Evolutionary conservation across 2,888 invertebrate species (phyloP).

Genomic region (Epiblema foenella): DNA sequence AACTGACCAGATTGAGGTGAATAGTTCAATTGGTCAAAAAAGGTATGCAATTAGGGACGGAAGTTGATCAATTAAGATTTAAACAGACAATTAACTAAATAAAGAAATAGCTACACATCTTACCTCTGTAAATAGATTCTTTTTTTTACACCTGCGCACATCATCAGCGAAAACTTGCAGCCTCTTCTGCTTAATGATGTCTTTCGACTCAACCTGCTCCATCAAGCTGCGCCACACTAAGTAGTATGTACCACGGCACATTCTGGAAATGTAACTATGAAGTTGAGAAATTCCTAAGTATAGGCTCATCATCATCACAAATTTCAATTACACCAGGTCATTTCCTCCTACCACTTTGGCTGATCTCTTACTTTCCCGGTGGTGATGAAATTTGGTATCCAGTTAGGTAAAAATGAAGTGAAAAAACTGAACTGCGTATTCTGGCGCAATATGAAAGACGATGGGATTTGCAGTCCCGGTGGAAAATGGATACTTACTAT

Average conservation of each 20-base stretch:
- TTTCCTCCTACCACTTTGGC: no score
- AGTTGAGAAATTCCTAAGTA: background rate
- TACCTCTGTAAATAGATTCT: constrained; percentile 65
- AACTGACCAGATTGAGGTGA: no score
- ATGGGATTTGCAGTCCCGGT: background rate
- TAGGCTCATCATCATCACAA: no score
- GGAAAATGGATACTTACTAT: background rate
- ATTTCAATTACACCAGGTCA: no score
- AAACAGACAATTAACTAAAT: no score
- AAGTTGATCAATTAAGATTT: no score
- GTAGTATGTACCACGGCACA: constrained; percentile 76
- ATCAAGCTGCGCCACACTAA: constrained; percentile 79
- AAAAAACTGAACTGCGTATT: background rate
- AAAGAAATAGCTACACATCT: background rate
- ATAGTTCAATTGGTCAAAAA: no score
- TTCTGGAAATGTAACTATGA: constrained; percentile 55
- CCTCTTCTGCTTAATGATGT: constrained; percentile 62
- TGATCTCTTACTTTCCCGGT: no score
- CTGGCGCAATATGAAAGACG: background rate
- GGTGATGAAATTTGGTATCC: no score
- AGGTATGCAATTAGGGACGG: no score
- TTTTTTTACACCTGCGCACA: constrained; percentile 62
- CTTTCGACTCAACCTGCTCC: constrained; percentile 71
- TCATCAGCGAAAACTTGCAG: constrained; percentile 73
- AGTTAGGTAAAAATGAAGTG: background rate